Evolutionary conservation across 2,113 vertebrate genomes (phyloP).

Genomic region (Pterophyllum scalare): DNA sequence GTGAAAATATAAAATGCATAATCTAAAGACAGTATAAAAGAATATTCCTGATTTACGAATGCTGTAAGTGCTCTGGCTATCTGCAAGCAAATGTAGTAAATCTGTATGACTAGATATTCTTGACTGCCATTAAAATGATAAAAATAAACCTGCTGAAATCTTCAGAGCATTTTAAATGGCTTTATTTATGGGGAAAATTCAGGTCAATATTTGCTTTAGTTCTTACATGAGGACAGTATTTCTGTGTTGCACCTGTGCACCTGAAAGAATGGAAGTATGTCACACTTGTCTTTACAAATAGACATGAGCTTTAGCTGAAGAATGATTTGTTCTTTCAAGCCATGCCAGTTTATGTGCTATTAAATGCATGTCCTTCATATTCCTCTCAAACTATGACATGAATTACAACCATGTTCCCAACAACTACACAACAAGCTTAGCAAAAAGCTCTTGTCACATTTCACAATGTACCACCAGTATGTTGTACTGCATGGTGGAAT

Average conservation of each 20-base stretch:
- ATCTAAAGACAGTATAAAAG: background rate
- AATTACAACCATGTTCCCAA: constrained; percentile 57
- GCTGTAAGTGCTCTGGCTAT: background rate
- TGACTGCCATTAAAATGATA: constrained; percentile 3
- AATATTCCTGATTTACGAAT: background rate
- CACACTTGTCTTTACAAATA: constrained; percentile 73
- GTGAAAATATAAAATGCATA: background rate
- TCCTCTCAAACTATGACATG: constrained; percentile 61
- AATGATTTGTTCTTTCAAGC: constrained; percentile 66
- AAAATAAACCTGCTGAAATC: constrained; percentile 45
- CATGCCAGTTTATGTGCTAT: constrained; percentile 58
- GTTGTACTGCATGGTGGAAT: constrained; percentile 36
- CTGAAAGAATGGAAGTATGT: constrained; percentile 69
- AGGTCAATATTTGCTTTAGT: constrained; percentile 21
- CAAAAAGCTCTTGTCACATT: constrained; percentile 40
- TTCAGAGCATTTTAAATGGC: constrained; percentile 31
- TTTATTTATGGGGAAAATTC: constrained; percentile 35
- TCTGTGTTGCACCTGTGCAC: constrained; percentile 67
- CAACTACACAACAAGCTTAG: constrained; percentile 51
- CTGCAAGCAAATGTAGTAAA: background rate
- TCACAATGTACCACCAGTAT: constrained; percentile 13
- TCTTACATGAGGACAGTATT: constrained; percentile 28
- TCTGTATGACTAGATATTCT: background rate
- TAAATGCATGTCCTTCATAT: constrained; percentile 68
- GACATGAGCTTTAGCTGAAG: constrained; percentile 62